Conservation (phyloP, 1,140 invertebrate species). For the Aphis gossypii region DNA sequence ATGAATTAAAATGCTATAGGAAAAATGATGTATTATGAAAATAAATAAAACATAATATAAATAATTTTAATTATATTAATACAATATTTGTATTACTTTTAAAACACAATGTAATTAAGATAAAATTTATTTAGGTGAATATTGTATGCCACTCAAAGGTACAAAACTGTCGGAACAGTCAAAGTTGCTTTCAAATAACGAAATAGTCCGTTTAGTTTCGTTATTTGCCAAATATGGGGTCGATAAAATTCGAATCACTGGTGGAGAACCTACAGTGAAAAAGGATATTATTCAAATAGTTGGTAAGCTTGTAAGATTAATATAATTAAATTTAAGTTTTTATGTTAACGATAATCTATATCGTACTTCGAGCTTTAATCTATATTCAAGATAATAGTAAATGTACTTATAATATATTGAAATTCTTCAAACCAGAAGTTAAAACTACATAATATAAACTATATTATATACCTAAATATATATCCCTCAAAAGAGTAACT, state of each 20-base stretch:
- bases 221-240: slow-evolving; percentile 91
- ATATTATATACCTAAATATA: too few species aligned
- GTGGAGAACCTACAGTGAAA: slow-evolving; percentile 93
- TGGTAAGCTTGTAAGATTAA: slow-evolving; percentile 67
- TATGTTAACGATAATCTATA: not conserved
- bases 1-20: not conserved
- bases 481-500: too few species aligned
- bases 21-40: not conserved
- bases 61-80: not conserved
- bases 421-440: not conserved
- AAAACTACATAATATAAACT: not conserved
- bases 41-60: not conserved
- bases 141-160: slow-evolving; percentile 97
- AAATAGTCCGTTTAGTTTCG: slow-evolving; percentile 80
- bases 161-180: slow-evolving; percentile 79
- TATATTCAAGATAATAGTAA: too few species aligned
- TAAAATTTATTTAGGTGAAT: slow-evolving; percentile 76
- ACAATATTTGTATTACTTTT: not conserved
- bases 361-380: not conserved
- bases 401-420: not conserved
- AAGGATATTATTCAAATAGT: slow-evolving; percentile 85
- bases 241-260: slow-evolving; percentile 91
- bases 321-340: not conserved
- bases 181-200: slow-evolving; percentile 81
- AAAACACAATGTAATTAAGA: not conserved